phyloP scores from a whole-genome alignment of 2,888 invertebrate species.

The Tiliacea citrago region DNA sequence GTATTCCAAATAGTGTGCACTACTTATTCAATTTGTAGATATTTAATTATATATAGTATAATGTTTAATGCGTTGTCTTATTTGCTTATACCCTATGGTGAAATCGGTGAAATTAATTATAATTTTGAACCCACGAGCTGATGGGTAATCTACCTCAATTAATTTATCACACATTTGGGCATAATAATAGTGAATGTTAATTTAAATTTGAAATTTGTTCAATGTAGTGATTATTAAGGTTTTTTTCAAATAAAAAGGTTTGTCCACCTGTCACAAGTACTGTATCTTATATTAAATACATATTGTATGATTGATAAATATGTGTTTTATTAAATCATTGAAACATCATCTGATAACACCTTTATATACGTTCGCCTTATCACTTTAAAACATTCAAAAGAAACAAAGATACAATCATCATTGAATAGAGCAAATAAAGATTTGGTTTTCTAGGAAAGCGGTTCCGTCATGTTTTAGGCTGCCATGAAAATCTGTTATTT shows the following conservation, averaged over 20 bases:
- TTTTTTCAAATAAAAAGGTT: conserved; percentile 84
- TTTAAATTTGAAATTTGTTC: conserved; percentile 87
- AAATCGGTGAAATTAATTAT: conserved; percentile 85
- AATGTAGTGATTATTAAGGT: conserved; percentile 86
- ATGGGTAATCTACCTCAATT: conserved; percentile 90
- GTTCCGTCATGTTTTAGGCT: too few relatives aligned
- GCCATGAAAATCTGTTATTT: too few relatives aligned
- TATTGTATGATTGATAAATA: conserved; percentile 89
- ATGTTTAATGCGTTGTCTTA: conserved; percentile 89
- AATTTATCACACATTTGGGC: conserved; percentile 90
- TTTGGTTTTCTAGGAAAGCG: too few relatives aligned
- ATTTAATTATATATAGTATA: conserved; percentile 91
- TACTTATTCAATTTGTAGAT: conserved; percentile 90
- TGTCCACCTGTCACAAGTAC: conserved; percentile 90
- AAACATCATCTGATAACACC: neutral
- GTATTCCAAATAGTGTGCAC: conserved; percentile 87
- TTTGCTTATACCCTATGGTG: conserved; percentile 86
- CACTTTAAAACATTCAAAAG: neutral
- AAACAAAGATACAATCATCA: neutral
- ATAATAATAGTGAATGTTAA: conserved; percentile 88
- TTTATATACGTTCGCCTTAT: neutral
- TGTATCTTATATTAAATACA: conserved; percentile 91
- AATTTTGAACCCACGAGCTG: conserved; percentile 84
- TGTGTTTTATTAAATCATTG: conserved; percentile 80
- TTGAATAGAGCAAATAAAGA: neutral